A percentile compares a stretch with the other conserved stretches of the same genome.
Conservation (phyloP, 2,888 invertebrate species). For the Epistrophe grossulariae region DNA sequence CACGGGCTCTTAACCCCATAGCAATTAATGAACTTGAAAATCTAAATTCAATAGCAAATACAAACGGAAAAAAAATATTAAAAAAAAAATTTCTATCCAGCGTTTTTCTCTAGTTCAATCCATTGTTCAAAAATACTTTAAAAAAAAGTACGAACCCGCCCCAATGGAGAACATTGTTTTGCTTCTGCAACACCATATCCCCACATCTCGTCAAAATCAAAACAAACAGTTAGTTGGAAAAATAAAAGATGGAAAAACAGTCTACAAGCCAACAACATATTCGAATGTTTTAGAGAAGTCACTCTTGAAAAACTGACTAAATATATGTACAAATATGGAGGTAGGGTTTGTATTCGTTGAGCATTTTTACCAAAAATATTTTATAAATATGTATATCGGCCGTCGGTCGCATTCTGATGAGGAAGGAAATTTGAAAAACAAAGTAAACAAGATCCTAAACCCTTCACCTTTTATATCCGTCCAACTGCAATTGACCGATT, state of each 20-base stretch:
- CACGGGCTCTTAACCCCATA: slow-evolving; percentile 24
- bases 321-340: slow-evolving; percentile 22
- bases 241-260: slow-evolving; percentile 20
- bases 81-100: slow-evolving; percentile 16
- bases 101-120: slow-evolving; percentile 20
- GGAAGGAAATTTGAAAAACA: slow-evolving; percentile 18
- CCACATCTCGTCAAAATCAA: slow-evolving; percentile 1
- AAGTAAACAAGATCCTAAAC: slow-evolving; percentile 54
- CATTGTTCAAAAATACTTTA: slow-evolving; percentile 32
- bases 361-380: slow-evolving; percentile 41
- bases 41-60: slow-evolving; percentile 40
- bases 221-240: slow-evolving; percentile 44
- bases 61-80: background rate
- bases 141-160: slow-evolving; percentile 13
- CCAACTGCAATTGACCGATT: slow-evolving; percentile 66
- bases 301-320: slow-evolving; percentile 9
- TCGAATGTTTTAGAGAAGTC: slow-evolving; percentile 35
- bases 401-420: background rate
- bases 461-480: slow-evolving; percentile 51
- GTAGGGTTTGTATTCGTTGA: slow-evolving; percentile 29
- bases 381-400: background rate
- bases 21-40: slow-evolving; percentile 64
- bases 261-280: slow-evolving; percentile 38
- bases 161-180: slow-evolving; percentile 47
- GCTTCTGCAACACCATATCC: background rate